Conservation (phyloP, 2,797 vertebrate genomes). For the Phalloptychus januarius region DNA sequence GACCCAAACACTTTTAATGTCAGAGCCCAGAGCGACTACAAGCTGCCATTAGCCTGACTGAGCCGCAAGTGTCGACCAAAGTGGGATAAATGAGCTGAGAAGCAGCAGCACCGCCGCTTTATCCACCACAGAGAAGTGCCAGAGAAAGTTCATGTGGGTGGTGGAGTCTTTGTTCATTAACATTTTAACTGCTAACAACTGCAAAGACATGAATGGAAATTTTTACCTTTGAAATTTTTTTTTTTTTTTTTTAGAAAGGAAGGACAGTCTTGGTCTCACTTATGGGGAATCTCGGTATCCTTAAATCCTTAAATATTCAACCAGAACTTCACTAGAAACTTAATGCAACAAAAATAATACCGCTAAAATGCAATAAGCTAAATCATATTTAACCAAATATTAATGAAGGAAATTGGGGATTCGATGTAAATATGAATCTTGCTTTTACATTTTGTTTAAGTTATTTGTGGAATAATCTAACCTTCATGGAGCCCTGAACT, state of each 20-base stretch:
- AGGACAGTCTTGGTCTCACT: not conserved
- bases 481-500: not conserved
- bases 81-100: conserved; percentile 53
- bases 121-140: conserved; percentile 18
- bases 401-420: not conserved
- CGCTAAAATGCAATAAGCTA: not conserved
- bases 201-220: not conserved
- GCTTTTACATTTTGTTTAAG: not conserved
- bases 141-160: conserved; percentile 4
- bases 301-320: not conserved
- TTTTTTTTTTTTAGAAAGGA: not conserved
- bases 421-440: not conserved
- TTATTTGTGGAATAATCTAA: not conserved
- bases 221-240: not conserved
- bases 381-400: not conserved
- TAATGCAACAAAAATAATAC: not conserved
- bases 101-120: conserved; percentile 34
- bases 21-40: conserved; percentile 43
- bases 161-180: conserved; percentile 1
- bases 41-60: conserved; percentile 49
- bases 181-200: not conserved
- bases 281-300: not conserved
- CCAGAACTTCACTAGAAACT: not conserved
- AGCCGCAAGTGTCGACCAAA: conserved; percentile 29
- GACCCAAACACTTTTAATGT: conserved; percentile 55